phyloP scores from a whole-genome alignment of 2,888 invertebrate genomes.

The Ophion ellenae region DNA sequence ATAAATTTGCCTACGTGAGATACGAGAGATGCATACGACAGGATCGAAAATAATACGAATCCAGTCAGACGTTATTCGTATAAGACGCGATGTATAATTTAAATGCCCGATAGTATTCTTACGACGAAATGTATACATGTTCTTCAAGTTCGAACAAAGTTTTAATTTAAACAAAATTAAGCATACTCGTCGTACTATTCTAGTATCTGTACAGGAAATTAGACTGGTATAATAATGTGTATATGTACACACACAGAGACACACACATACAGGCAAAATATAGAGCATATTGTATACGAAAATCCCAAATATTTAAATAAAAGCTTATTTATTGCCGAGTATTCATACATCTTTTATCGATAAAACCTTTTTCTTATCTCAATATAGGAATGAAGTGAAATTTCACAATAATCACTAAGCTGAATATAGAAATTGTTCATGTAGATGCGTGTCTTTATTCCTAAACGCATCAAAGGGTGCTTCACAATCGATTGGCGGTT shows the following conservation, averaged over 20 bases:
- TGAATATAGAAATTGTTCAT: not conserved
- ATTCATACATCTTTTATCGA: not conserved
- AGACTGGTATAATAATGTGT: constrained; percentile 66
- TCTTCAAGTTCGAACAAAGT: not conserved
- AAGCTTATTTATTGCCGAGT: constrained; percentile 79
- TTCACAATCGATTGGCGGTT: not conserved
- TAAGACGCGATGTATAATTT: constrained; percentile 47
- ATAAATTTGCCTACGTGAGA: not conserved
- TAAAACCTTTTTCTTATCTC: constrained; percentile 12
- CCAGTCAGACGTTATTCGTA: not conserved
- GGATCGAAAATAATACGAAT: not conserved
- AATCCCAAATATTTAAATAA: constrained; percentile 78
- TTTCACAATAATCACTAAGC: not conserved
- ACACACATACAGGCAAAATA: constrained; percentile 19
- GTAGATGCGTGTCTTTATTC: not conserved
- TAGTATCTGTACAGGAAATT: constrained; percentile 68
- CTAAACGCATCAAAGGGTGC: not conserved
- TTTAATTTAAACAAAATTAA: constrained; percentile 47
- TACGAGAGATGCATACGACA: constrained; percentile 13
- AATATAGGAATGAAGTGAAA: not conserved
- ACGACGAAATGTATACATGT: constrained; percentile 64
- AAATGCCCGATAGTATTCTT: constrained; percentile 66
- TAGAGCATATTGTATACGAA: constrained; percentile 78
- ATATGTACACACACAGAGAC: not conserved
- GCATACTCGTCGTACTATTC: constrained; percentile 68